Conservation (phyloP, 1,140 invertebrate species). For the Drosophila bocqueti region DNA sequence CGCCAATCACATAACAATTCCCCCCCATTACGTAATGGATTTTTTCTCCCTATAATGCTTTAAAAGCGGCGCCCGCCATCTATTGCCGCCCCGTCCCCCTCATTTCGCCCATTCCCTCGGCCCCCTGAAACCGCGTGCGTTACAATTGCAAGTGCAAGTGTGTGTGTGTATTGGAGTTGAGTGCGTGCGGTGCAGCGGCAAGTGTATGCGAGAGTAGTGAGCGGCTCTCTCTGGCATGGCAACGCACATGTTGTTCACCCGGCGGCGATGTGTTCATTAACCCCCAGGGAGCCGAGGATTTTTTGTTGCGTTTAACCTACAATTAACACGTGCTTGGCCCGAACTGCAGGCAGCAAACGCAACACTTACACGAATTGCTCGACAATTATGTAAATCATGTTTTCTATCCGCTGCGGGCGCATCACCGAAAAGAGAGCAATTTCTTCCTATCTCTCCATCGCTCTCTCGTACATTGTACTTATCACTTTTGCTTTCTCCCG, state of each 20-base stretch:
- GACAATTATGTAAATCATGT: constrained; percentile 80
- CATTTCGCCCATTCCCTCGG: constrained; percentile 28
- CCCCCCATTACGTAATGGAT: constrained; percentile 77
- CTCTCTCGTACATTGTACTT: constrained; percentile 40
- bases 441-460: constrained; percentile 5
- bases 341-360: constrained; percentile 52
- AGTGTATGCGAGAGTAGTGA: constrained; percentile 30
- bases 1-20: constrained; percentile 77
- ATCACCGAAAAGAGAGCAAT: constrained; percentile 12
- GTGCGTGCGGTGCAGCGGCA: constrained; percentile 27
- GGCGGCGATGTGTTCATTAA: constrained; percentile 66
- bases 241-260: constrained; percentile 64
- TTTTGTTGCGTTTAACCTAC: constrained; percentile 76
- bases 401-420: constrained; percentile 48
- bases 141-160: constrained; percentile 67
- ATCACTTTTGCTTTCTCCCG: constrained; percentile 33
- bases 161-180: constrained; percentile 17
- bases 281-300: constrained; percentile 53
- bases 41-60: constrained; percentile 74
- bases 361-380: constrained; percentile 22
- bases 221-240: constrained; percentile 56
- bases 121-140: constrained; percentile 66
- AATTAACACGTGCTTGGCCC: constrained; percentile 78
- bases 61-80: constrained; percentile 64
- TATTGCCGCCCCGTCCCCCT: constrained; percentile 42